Evolutionary conservation across 2,888 invertebrate genomes (phyloP), one percentile per base, ranked within the genome.

Genomic region (Drosophila incognita): DNA sequence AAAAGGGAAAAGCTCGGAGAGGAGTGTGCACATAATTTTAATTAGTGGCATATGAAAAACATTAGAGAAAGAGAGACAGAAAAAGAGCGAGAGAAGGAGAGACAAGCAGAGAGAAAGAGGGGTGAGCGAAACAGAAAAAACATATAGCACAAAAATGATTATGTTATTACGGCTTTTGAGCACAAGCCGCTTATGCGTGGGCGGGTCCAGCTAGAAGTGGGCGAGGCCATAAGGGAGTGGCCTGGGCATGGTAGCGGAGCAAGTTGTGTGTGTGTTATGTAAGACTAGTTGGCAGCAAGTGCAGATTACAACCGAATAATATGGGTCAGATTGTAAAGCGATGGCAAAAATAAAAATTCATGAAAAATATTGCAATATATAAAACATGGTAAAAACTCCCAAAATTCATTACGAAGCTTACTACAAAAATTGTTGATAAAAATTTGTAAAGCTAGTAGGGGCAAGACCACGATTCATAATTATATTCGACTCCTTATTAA

Each of bases 101-200:
- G 31, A 60, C 1, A 46, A 2, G 15, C 15, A 46, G 24, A 24
- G 24, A 8, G 46, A 1, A 4, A 4, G 15, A 24, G 15, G 8
- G 8, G 59, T 10, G 18, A 53, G 24, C 52, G 52, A 51, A 49
- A 49, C 48, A 68, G 40, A 60, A 52, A 65, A 72, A 82, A 79
- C 33, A 33, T 33, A 33, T 67, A 58, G 79, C 64, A 67, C 58
- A 75, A 78, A 78, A 74, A 79, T 68, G 75, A 69, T 84, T 87
- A 83, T 82, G 82, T 84, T 83, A 87, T 83, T 87, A 87, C 82
- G 80, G 81, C 79, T 85, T 87, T 85, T 84, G 82, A 85, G 76
- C 70, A 73, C 71, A 76, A 76, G 74, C 69, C 56, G 79, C 79
- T 65, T 79, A 85, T 79, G 86, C 81, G 76, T 81, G 74, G 68